Evolutionary conservation across 1,140 invertebrate genomes (phyloP).

Genomic region (Panagrolaimus sp.): DNA sequence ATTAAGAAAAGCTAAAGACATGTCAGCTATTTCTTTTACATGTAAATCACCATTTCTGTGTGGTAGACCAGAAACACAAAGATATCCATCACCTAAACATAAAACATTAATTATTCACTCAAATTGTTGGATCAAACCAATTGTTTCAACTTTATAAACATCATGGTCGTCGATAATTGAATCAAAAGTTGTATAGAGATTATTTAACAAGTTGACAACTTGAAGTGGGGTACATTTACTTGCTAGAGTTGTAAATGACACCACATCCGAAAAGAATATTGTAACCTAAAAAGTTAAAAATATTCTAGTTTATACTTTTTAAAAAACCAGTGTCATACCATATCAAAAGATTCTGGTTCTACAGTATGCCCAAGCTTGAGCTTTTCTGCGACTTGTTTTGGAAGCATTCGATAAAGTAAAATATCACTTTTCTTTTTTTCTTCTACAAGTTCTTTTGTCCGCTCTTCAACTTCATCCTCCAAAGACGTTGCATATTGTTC

Average conservation of each 20-base stretch:
- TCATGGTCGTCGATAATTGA: slow-evolving; percentile 85
- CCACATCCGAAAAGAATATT: slow-evolving; percentile 97
- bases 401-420: slow-evolving; percentile 81
- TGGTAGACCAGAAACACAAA: slow-evolving; percentile 68
- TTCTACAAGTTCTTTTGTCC: slow-evolving; percentile 83
- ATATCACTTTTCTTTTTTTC: slow-evolving; percentile 92
- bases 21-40: slow-evolving; percentile 75
- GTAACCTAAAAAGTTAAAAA: too few species aligned
- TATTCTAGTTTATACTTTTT: too few species aligned
- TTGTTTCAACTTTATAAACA: slow-evolving; percentile 76
- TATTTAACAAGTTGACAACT: slow-evolving; percentile 90
- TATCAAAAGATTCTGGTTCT: slow-evolving; percentile 86
- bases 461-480: slow-evolving; percentile 78
- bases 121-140: slow-evolving; percentile 48
- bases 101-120: too few species aligned
- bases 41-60: slow-evolving; percentile 80
- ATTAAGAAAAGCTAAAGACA: slow-evolving; percentile 33
- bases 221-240: slow-evolving; percentile 80
- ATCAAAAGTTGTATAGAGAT: slow-evolving; percentile 89
- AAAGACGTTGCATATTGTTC: slow-evolving; percentile 77
- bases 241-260: slow-evolving; percentile 92
- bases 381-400: slow-evolving; percentile 65
- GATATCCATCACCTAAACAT: slow-evolving; percentile 43
- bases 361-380: slow-evolving; percentile 81
- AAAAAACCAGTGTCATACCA: too few species aligned